Base-by-base conservation (phyloP, 2,888 invertebrate genomes). In the Drosophila melanosoma region DNA sequence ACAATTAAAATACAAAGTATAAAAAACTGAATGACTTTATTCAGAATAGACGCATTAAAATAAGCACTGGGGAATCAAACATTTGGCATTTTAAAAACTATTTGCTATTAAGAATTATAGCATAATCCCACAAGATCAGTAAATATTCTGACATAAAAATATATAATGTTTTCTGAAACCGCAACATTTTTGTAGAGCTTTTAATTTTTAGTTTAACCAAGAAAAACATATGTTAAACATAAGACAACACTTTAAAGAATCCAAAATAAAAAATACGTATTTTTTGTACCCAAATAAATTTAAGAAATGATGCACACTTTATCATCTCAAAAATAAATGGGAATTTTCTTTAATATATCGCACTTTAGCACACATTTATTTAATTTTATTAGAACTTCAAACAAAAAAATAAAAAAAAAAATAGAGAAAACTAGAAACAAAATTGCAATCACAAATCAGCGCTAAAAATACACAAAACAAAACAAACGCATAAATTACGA, bases 361-460 rank as follows among this genome's bases (percentile, higher is more conserved):
- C 57, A 57, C 40, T 15, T 54, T 0, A 20, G 20, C 57, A 40
- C 57, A 20, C n/a, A 32, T 20, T 20, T 32, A 10, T 20, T 57
- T 40, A 15, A 57, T 20, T n/a, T 20, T 40, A 32, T 32, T 32
- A 32, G 15, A 32, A 57, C 57, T 42, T 45, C n/a, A 51, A 49
- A 59, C 20, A 36, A 35, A 20, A 20, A 15, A 33, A 33, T 4
- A 8, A 5, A 38, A 42, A 45, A 40, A 40, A 45, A 23, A 40
- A n/a, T 1, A 7, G 10, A 17, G 15, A 49, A 33, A 36, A 52
- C 32, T 15, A 42, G 32, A 57, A 23, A 60, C n/a, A 57, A 66
- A 49, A 60, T 42, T 23, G 36, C 15, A 58, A 62, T 40, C 53
- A 56, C 36, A 72, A 69, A 68, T 58, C 23, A 45, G 38, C 52